These are phyloP conservation scores for Metopia argyrocephala DNA, from an alignment of 2,888 invertebrate genomes.

Conservation along the genomic window DNA sequence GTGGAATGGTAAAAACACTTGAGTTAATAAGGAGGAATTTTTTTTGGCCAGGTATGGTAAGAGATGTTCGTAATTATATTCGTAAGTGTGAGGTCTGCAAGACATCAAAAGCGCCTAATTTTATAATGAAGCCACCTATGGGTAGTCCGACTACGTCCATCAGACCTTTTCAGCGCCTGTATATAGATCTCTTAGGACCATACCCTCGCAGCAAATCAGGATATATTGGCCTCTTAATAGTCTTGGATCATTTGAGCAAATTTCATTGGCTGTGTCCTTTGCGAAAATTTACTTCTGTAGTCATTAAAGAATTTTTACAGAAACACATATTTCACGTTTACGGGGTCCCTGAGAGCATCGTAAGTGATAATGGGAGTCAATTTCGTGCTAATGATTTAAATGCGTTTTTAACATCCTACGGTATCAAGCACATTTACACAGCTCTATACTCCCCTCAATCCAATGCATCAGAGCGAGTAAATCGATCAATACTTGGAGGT, in stretches of 20 bases:
- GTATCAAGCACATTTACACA: neutral
- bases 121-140: slow-evolving; percentile 15
- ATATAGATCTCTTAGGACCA: slow-evolving; percentile 17
- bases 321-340: slow-evolving; percentile 10
- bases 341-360: slow-evolving; percentile 11
- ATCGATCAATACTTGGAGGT: too few species aligned
- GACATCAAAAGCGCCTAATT: slow-evolving; percentile 44
- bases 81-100: slow-evolving; percentile 48
- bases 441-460: neutral
- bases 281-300: neutral
- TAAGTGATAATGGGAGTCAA: neutral
- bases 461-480: neutral
- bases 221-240: slow-evolving; percentile 1
- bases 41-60: slow-evolving; percentile 41
- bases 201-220: slow-evolving; percentile 14
- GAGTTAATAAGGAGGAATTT: too few species aligned
- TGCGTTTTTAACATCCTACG: neutral
- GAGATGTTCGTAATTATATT: slow-evolving; percentile 30
- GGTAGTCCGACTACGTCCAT: neutral
- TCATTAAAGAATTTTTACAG: neutral
- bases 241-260: slow-evolving; percentile 20
- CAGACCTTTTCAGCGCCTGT: slow-evolving; percentile 17
- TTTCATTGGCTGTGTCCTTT: slow-evolving; percentile 8
- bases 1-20: too few species aligned
- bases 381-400: too few species aligned